These are phyloP conservation scores for Oxystoma pomonae DNA, from an alignment of 2,888 invertebrate genomes.

Conservation along the genomic window DNA sequence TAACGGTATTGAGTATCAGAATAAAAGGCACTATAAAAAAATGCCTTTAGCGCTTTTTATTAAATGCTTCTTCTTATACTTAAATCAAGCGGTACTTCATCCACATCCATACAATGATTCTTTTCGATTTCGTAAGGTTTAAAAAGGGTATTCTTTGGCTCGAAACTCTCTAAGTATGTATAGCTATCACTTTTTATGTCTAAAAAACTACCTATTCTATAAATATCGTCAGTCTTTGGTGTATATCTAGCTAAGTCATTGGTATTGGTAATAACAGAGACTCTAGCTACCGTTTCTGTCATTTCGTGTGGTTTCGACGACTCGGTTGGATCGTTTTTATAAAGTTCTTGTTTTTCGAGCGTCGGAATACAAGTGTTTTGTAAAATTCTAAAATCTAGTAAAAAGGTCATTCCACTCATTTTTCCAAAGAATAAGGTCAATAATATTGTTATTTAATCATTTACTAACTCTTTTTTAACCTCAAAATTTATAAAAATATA, in stretches of 20 bases:
- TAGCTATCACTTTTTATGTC: slow-evolving; percentile 27
- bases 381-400: too few species aligned
- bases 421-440: too few species aligned
- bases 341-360: too few species aligned
- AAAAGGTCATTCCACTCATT: too few species aligned
- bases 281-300: slow-evolving; percentile 3
- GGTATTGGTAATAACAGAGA: slow-evolving; percentile 20
- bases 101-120: slow-evolving; percentile 42
- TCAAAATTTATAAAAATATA: too few species aligned
- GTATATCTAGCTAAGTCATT: slow-evolving; percentile 11
- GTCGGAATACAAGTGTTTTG: too few species aligned
- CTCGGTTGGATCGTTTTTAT: too few species aligned
- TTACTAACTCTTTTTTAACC: too few species aligned
- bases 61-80: slow-evolving; percentile 41
- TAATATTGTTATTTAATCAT: too few species aligned
- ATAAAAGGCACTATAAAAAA: too few species aligned
- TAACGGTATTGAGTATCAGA: neutral
- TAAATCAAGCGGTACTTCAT: slow-evolving; percentile 59
- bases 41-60: neutral
- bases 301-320: slow-evolving; percentile 17
- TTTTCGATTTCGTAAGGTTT: slow-evolving; percentile 22
- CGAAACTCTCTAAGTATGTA: slow-evolving; percentile 15
- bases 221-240: slow-evolving; percentile 29
- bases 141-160: slow-evolving; percentile 18
- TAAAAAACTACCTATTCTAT: slow-evolving; percentile 35